Evolutionary conservation across 2,797 vertebrate species (phyloP).

Genomic region (Acanthurus leucopareius): DNA sequence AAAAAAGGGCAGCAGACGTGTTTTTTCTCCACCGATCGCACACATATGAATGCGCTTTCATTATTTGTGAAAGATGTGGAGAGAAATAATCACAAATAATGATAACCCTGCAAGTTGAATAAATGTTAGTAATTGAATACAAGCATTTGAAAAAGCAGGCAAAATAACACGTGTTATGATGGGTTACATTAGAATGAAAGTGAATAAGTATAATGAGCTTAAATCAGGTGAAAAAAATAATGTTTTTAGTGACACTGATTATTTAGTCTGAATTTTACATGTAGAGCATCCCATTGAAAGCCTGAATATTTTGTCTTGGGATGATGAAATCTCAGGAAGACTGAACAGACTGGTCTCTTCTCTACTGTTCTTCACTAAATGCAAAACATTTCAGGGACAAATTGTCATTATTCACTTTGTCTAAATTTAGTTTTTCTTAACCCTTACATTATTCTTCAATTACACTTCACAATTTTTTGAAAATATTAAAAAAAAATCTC

Average conservation of each 20-base stretch:
- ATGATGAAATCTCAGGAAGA: background rate
- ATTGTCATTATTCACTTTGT: background rate
- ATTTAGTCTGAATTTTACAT: background rate
- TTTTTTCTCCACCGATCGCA: constrained; percentile 44
- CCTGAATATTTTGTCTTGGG: background rate
- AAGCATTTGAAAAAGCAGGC: background rate
- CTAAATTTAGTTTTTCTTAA: background rate
- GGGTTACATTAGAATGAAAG: background rate
- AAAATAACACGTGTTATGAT: background rate
- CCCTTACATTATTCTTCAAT: background rate
- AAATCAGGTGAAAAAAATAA: constrained; percentile 9
- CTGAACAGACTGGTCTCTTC: background rate
- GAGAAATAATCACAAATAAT: constrained; percentile 8
- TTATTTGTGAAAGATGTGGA: constrained; percentile 3
- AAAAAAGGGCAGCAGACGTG: background rate
- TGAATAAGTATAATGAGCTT: background rate
- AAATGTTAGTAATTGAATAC: background rate
- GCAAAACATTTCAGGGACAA: background rate
- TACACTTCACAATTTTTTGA: background rate
- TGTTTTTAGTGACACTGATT: constrained; percentile 1
- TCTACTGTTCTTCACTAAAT: background rate
- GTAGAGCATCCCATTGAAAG: background rate
- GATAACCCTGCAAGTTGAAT: background rate
- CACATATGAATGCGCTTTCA: constrained; percentile 26
- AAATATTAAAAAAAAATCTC: background rate